Conservation (phyloP, 2,113 vertebrate species). For the Chrysochloris asiatica region DNA sequence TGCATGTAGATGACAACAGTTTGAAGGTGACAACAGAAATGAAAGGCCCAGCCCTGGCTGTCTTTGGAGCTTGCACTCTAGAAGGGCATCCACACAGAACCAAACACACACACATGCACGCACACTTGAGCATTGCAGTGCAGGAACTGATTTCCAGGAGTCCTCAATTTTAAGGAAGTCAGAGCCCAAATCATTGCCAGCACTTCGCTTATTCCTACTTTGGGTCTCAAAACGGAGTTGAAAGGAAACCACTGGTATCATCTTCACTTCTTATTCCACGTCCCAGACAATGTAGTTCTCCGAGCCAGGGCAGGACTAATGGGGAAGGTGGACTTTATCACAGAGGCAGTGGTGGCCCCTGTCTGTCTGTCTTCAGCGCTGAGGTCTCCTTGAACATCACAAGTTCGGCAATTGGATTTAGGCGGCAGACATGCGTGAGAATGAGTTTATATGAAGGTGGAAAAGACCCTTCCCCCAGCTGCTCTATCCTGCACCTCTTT, state of each 20-base stretch:
- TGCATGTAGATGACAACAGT: conserved; percentile 47
- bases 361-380: not conserved
- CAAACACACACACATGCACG: not conserved
- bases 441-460: not conserved
- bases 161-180: conserved; percentile 41
- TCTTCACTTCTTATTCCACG: not conserved
- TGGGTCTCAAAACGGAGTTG: conserved; percentile 15
- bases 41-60: not conserved
- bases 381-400: not conserved
- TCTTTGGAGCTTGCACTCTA: conserved; percentile 3
- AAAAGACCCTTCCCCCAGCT: not conserved
- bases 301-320: not conserved
- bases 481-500: conserved; percentile 34
- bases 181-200: conserved; percentile 28
- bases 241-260: conserved; percentile 4
- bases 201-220: not conserved
- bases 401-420: not conserved
- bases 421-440: not conserved
- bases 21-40: conserved; percentile 63
- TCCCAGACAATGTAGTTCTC: not conserved
- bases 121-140: not conserved
- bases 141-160: not conserved
- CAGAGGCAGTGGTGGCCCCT: not conserved
- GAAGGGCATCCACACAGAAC: not conserved
- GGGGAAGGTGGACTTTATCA: not conserved